phyloP scores from a whole-genome alignment of 2,888 invertebrate species.

The Drosophila meridionalis region DNA sequence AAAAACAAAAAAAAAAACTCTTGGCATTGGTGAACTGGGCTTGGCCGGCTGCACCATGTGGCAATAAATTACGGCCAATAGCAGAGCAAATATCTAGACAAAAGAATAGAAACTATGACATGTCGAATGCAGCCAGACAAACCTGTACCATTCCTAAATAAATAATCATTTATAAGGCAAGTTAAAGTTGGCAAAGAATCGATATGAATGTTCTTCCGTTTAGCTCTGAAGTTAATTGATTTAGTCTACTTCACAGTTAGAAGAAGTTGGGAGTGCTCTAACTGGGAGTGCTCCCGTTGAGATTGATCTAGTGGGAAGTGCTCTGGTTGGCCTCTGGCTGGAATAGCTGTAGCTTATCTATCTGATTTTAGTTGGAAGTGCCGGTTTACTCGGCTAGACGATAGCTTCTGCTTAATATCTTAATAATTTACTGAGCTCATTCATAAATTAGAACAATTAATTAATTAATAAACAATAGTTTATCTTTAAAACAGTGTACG shows the following conservation, averaged over 20 bases:
- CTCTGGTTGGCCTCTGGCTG: neutral
- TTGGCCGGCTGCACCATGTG: conserved; percentile 50
- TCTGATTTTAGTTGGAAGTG: neutral
- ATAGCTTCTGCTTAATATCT: too few species aligned
- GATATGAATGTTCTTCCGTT: neutral
- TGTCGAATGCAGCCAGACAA: conserved; percentile 1
- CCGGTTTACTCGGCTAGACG: too few species aligned
- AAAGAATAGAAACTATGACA: conserved; percentile 23
- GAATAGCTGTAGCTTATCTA: neutral
- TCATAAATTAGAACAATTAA: too few species aligned
- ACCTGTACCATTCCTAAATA: neutral
- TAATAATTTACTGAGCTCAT: too few species aligned
- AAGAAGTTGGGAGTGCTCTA: neutral
- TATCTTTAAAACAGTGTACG: too few species aligned
- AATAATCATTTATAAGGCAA: neutral
- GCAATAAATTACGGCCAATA: conserved; percentile 70
- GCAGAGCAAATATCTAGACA: conserved; percentile 38
- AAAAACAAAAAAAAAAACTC: neutral
- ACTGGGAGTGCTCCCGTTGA: neutral
- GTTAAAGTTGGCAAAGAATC: neutral
- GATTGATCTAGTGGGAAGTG: neutral
- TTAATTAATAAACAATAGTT: too few species aligned
- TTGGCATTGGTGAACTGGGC: conserved; percentile 55
- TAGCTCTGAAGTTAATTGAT: neutral
- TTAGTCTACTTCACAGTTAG: neutral